A percentile compares a stretch with the other conserved stretches of the same genome.
phyloP scores from a whole-genome alignment of 1,140 invertebrate species.

The Octopus bimaculoides region DNA sequence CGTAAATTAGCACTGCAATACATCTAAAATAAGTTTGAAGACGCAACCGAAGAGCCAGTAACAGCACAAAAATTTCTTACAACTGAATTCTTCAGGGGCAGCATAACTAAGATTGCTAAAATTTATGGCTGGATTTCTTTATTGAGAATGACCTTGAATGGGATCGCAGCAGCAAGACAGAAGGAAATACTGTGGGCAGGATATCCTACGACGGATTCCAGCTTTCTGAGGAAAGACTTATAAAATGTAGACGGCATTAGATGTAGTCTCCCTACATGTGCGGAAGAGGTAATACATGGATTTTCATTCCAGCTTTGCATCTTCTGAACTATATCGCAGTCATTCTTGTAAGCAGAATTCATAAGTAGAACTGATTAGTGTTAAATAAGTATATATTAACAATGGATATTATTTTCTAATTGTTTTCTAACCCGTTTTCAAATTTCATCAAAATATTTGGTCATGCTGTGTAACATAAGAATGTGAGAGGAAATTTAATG shows the following conservation, averaged over 20 bases:
- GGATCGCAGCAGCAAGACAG: background rate
- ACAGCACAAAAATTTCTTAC: background rate
- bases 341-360: background rate
- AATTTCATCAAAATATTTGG: too few relatives aligned
- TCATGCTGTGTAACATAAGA: too few relatives aligned
- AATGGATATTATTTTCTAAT: too few relatives aligned
- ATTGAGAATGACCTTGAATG: constrained; percentile 1
- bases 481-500: too few relatives aligned
- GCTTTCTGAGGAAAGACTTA: background rate
- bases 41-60: background rate
- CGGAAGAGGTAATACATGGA: background rate
- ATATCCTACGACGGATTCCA: background rate
- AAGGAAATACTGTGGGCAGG: background rate
- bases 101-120: background rate
- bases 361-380: too few relatives aligned
- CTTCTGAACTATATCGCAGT: background rate
- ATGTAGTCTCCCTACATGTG: background rate
- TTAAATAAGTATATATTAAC: too few relatives aligned
- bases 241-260: constrained; percentile 5
- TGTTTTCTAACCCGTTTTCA: too few relatives aligned
- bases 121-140: background rate
- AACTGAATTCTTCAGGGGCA: background rate
- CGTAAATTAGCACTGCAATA: background rate
- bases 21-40: constrained; percentile 7
- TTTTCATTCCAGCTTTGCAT: background rate